Evolutionary conservation across 2,888 invertebrate genomes (phyloP), one percentile per base, ranked within the genome.

Genomic region (Polyploca ridens): DNA sequence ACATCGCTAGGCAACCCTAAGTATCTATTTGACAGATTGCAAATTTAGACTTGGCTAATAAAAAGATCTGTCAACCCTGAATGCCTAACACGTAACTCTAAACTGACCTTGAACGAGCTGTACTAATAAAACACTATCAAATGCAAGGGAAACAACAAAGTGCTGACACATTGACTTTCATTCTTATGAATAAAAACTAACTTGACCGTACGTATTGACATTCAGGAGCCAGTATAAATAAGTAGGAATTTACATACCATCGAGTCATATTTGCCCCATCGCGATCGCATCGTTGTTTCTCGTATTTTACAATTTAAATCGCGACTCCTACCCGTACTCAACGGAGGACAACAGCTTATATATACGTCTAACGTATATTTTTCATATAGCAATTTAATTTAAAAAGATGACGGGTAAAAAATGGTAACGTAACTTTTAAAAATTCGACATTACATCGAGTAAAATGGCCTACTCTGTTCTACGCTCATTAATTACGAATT

Each of bases 401-500:
- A 81, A 79, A 83, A 85, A 83, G 78, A 81, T 82, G 82, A 84
- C 82, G 78, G 71, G 68, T 77, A 76, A 71, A 78, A 82, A 83
- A 85, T 85, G 79, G 78, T 80, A 70, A 73, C 73, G 74, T 80
- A 83, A 83, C 76, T 72, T 83, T 78, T 27, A 81, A 88, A 86
- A 87, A 87, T 85, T 81, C 78, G 84, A 82, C 84, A 85, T 84
- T 80, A 82, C 82, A 79, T 81, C 73, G 75, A 80, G 83, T 76
- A 78, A 81, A 82, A 75, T 76, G 75, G 69, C 73, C 69, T 27
- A 27, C 27, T 1, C 68, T 78, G 76, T 83, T 85, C 81, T 81
- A 83, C 79, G 84, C 84, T 91, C 91, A 91, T 93, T 92, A 93
- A 91, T 91, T 89, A 89, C 83, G 78, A 84, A 88, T 86, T 87